A percentile compares a stretch with the other conserved stretches of the same genome.
These are phyloP conservation scores for human (Homo sapiens) DNA, from an alignment of 2,113 vertebrate genomes.

Conservation along the genomic window DNA sequence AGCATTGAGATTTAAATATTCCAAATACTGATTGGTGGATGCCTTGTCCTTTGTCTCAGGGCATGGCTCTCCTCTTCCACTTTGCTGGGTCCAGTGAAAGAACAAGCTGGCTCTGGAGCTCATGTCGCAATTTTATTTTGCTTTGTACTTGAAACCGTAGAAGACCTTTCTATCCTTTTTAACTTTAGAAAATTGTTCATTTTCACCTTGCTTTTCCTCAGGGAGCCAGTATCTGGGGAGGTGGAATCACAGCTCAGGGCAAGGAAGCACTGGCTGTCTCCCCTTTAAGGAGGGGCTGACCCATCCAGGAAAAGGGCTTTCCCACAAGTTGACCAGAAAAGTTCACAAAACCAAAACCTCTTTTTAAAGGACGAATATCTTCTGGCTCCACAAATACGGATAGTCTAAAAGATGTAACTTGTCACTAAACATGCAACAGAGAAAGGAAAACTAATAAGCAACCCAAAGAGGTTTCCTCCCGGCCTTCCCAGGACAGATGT, in stretches of 20 bases:
- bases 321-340: background rate
- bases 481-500: background rate
- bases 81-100: background rate
- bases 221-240: background rate
- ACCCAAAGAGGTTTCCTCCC: background rate
- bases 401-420: background rate
- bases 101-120: background rate
- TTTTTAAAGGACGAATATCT: background rate
- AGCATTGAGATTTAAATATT: background rate
- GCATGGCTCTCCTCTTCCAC: background rate
- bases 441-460: background rate
- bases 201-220: background rate
- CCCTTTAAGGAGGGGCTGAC: background rate
- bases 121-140: background rate
- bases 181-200: background rate
- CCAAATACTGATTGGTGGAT: too few relatives aligned
- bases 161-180: background rate
- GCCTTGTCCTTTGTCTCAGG: accelerated
- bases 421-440: background rate
- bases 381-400: background rate
- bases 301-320: background rate
- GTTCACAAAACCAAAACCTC: background rate
- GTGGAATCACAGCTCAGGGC: background rate
- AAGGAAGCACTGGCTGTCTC: background rate
- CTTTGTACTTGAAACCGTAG: background rate